Base-by-base conservation (phyloP, 2,797 vertebrate species). In the Sebastiscus albofasciatus region DNA sequence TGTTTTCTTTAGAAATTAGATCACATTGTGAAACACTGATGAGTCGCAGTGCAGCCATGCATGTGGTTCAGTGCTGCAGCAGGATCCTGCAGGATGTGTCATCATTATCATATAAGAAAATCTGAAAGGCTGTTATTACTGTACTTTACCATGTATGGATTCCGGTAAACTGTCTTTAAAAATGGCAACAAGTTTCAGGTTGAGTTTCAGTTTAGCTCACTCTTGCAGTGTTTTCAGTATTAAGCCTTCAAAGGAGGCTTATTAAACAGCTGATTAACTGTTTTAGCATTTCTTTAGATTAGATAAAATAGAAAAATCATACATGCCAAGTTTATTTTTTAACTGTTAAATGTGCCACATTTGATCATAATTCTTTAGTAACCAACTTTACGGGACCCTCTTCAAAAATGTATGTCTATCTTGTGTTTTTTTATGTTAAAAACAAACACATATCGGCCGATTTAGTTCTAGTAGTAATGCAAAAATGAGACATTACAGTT, bases 121-220 rank as follows among this genome's bases (percentile, higher is more conserved):
- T 56, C 2, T 66, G 9, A 69, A 46, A 27, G 33, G 27, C 42
- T 56, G 24, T 26, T 52, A 20, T 67, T 34, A 66, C 60, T 64
- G 22, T 12, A 2, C 36, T n/a, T 55, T 24, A 56, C 22, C 3
- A 67, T 62, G 13, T 39, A 42, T 9, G 1, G 12, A 52, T 78
- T 83, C 66, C 80, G 70, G 71, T 75, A 62, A 82, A 79, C 56
- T n/a, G 67, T 52, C 36, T 70, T 71, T 64, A 78, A 60, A 83
- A 67, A 36, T 42, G 60, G 18, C 68, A 36, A 14, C n/a, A 46
- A 24, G 77, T 61, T 77, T 83, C 67, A 61, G 34, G 75, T 52
- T 24, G 3, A 60, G 34, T 81, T 67, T 73, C 36, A 58, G 16
- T 67, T 73, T 26, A 12, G 10, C 34, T 61, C 66, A 62, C n/a